Conservation (phyloP, 2,888 invertebrate species). For the Cosmopolites sordidus region DNA sequence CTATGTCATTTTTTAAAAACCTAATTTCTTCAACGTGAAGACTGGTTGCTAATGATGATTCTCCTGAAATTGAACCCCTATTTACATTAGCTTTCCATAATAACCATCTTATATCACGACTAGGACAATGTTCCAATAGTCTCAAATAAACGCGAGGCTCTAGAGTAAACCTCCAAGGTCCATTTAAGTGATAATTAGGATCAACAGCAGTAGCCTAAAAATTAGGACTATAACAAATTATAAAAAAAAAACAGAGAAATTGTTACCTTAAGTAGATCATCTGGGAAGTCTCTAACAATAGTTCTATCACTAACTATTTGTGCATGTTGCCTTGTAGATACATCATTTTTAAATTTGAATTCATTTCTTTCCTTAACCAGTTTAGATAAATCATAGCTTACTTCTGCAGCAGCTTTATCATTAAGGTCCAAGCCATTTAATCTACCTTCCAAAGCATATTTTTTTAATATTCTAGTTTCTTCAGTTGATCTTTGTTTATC, state of each 20-base stretch:
- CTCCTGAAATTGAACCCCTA: constrained; percentile 63
- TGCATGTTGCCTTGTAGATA: constrained; percentile 62
- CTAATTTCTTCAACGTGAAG: constrained; percentile 75
- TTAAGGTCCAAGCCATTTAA: constrained; percentile 74
- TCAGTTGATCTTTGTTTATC: constrained; percentile 49
- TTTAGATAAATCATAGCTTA: constrained; percentile 54
- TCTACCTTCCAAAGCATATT: constrained; percentile 76
- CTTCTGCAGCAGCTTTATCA: constrained; percentile 51
- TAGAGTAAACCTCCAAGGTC: constrained; percentile 83
- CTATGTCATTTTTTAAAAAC: constrained; percentile 62
- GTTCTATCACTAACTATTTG: constrained; percentile 63
- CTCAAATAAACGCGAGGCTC: constrained; percentile 66
- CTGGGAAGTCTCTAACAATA: constrained; percentile 70
- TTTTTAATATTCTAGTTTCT: constrained; percentile 68
- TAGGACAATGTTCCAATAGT: constrained; percentile 83
- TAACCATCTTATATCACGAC: constrained; percentile 73
- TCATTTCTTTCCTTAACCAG: constrained; percentile 56
- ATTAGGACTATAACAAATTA: not conserved
- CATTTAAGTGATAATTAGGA: constrained; percentile 56
- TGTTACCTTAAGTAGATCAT: constrained; percentile 57
- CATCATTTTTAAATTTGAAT: constrained; percentile 65
- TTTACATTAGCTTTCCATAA: constrained; percentile 76
- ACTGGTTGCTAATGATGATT: constrained; percentile 65
- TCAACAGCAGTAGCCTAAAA: constrained; percentile 57
- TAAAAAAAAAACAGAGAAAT: not conserved